Conservation (phyloP, 2,888 invertebrate genomes). For the Hofmannophila pseudospretella region DNA sequence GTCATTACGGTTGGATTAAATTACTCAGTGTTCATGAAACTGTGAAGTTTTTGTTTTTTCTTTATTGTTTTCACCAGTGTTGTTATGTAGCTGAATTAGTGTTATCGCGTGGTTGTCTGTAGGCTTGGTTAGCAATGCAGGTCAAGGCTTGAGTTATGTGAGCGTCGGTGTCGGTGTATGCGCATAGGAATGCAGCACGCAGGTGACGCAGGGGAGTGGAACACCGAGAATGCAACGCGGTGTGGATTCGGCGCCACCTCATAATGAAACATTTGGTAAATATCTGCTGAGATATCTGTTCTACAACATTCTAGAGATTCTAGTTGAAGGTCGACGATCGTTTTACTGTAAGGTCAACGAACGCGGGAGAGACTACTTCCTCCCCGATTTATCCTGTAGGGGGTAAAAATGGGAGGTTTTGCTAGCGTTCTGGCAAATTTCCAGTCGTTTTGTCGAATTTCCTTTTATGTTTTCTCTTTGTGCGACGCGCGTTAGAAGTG, state of each 20-base stretch:
- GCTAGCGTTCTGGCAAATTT: constrained; percentile 13
- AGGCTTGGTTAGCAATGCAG: constrained; percentile 56
- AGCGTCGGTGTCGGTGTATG: constrained; percentile 34
- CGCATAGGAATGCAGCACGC: constrained; percentile 15
- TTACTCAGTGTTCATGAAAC: constrained; percentile 1
- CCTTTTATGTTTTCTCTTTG: constrained; percentile 7
- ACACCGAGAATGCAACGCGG: constrained; percentile 21
- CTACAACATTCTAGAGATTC: background rate
- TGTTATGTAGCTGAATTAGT: constrained; percentile 16
- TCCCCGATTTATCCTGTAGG: constrained; percentile 5
- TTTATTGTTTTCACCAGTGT: constrained; percentile 1
- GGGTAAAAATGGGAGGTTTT: constrained; percentile 8
- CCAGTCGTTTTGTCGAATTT: constrained; percentile 12
- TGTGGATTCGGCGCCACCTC: background rate
- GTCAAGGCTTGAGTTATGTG: constrained; percentile 60
- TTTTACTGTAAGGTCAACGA: constrained; percentile 5
- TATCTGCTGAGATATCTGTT: background rate
- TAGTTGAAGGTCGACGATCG: constrained; percentile 2
- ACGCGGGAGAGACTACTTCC: constrained; percentile 4
- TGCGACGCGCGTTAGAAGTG: background rate
- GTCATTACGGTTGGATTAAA: background rate
- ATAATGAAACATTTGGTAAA: constrained; percentile 8
- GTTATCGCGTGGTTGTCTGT: constrained; percentile 35
- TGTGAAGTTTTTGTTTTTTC: constrained; percentile 4
- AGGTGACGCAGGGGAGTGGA: too few species aligned